Evolutionary conservation across 2,797 vertebrate genomes (phyloP).

Genomic region (Schizothorax lantsangensis): DNA sequence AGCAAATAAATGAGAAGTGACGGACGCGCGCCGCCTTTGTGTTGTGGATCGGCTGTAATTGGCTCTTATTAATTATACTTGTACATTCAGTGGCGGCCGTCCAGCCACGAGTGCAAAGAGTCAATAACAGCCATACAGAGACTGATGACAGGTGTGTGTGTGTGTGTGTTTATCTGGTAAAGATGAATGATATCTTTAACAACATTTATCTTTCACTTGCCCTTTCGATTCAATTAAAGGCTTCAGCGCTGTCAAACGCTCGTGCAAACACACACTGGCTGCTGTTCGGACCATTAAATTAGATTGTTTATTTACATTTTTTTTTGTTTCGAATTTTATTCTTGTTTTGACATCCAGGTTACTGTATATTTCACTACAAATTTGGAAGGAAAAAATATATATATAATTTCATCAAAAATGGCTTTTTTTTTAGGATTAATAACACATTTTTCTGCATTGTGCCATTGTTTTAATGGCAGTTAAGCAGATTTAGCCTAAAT

Average conservation of each 20-base stretch:
- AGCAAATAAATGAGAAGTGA: slow-evolving; percentile 21
- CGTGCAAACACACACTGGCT: not conserved
- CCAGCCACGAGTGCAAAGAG: slow-evolving; percentile 20
- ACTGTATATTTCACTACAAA: not conserved
- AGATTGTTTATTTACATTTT: not conserved
- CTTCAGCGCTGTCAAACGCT: not conserved
- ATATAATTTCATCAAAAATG: too few species aligned
- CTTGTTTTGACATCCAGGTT: not conserved
- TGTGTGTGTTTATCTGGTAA: slow-evolving; percentile 30
- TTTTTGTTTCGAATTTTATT: not conserved
- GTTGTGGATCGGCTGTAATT: slow-evolving; percentile 28
- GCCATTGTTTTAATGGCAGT: too few species aligned
- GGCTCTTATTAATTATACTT: slow-evolving; percentile 28
- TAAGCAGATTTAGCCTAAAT: not conserved
- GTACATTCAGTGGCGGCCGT: slow-evolving; percentile 18
- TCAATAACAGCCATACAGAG: slow-evolving; percentile 30
- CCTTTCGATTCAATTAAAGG: slow-evolving; percentile 4
- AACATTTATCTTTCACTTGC: slow-evolving; percentile 23
- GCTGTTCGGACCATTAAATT: not conserved
- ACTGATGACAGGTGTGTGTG: slow-evolving; percentile 19
- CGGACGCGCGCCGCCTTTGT: not conserved
- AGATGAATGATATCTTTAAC: not conserved
- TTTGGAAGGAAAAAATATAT: not conserved
- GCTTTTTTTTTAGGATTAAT: too few species aligned
- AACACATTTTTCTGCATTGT: too few species aligned